Evolutionary conservation across 2,113 vertebrate species (phyloP).

Genomic region (Tachycineta bicolor): DNA sequence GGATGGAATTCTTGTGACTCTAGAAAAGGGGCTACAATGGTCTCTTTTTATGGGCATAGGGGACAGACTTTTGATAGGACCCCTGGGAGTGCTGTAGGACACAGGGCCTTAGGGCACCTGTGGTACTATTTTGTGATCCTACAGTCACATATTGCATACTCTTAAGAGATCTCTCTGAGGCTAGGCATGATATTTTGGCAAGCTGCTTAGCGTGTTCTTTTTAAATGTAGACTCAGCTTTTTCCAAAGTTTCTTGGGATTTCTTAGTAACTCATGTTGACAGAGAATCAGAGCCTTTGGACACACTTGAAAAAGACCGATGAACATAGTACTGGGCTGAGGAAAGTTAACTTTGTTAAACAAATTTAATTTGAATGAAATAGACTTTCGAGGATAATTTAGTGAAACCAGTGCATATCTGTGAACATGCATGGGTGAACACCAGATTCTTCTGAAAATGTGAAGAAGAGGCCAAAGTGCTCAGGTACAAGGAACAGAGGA

Average conservation of each 20-base stretch:
- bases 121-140: background rate
- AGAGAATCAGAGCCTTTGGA: background rate
- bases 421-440: background rate
- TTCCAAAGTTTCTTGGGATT: background rate
- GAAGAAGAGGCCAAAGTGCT: background rate
- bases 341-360: conserved; percentile 25
- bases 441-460: background rate
- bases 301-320: background rate
- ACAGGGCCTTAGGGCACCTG: background rate
- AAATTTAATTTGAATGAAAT: conserved; percentile 28
- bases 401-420: background rate
- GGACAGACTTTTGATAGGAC: background rate
- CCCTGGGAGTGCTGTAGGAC: background rate
- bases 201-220: background rate
- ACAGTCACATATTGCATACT: background rate
- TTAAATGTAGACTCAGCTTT: conserved; percentile 2
- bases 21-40: background rate
- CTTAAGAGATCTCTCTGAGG: background rate
- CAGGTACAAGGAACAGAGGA: background rate
- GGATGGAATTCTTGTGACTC: background rate
- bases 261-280: background rate
- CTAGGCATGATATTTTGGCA: background rate
- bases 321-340: background rate
- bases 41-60: background rate
- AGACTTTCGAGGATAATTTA: background rate